Base-by-base conservation (phyloP, 2,797 vertebrate species). In the Hippopotamyrus pictus region DNA sequence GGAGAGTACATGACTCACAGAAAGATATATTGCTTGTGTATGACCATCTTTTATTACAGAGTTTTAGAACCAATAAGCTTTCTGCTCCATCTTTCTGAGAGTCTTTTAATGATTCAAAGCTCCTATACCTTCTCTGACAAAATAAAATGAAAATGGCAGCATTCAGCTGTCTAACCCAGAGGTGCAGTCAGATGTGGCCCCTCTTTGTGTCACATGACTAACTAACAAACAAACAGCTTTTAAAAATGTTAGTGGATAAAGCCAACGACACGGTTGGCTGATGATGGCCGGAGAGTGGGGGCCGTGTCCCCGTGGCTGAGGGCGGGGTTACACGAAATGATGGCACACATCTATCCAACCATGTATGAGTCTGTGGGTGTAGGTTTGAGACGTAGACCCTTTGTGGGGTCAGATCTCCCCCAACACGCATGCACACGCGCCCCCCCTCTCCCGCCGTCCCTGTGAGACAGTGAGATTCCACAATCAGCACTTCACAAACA, bases 401-500 rank as follows among this genome's bases (percentile, higher is more conserved):
- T 76, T 37, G 14, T 1, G 73, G 12, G 73, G 73, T 76, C 73
- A 76, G 37, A 76, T 19, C 37, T 76, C 37, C 33, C 17, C 73
- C 73, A 76, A 50, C 48, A 85, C 22, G 11, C 48, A 85, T 25
- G 46, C n/a, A 29, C 12, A 17, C 25, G 0, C 83, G 2, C 14
- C 2, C 48, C n/a, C 46, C 25, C 50, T 14, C 50, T 29, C 50
- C 19, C 22, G 3, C 83, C 11, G 4, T 29, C 48, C 22, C 83
- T 48, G 48, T 11, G n/a, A 51, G 83, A 85, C 83, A 25, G 12
- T 92, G 41, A 53, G 33, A 41, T 89, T 59, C 88, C 83, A 50
- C 76, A 90, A 94, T 94, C 95, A 93, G 90, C 93, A 93, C 93
- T 93, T 93, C 93, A 95, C 94, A 93, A 94, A 94, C 93, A 89